Evolutionary conservation across 1,140 invertebrate genomes (phyloP).

Genomic region (Colletes latitarsis): DNA sequence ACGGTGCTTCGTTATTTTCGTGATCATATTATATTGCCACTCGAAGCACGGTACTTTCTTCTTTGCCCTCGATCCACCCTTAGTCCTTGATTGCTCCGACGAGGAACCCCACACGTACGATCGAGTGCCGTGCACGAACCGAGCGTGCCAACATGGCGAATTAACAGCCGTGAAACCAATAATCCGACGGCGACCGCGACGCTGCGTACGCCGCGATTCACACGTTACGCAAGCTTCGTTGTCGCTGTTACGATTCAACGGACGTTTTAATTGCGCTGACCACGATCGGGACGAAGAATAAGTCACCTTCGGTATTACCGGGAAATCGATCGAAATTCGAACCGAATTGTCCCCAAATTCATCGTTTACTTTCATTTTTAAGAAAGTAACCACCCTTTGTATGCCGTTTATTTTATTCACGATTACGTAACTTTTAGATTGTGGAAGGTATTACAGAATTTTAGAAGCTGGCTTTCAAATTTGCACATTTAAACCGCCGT

Average conservation of each 20-base stretch:
- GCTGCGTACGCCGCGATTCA: neutral
- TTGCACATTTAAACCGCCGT: no score
- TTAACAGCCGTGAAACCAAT: slow-evolving; percentile 63
- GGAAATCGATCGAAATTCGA: no score
- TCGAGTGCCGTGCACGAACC: slow-evolving; percentile 18
- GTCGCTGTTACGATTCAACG: neutral
- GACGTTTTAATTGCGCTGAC: neutral
- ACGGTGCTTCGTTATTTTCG: slow-evolving; percentile 66
- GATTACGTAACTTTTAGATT: no score
- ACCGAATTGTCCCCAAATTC: no score
- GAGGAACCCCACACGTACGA: slow-evolving; percentile 53
- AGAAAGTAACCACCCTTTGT: no score
- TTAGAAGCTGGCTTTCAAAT: no score
- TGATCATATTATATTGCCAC: slow-evolving; percentile 71
- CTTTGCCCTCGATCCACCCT: slow-evolving; percentile 26
- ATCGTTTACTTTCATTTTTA: no score
- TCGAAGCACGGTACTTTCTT: slow-evolving; percentile 65
- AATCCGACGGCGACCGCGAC: slow-evolving; percentile 20
- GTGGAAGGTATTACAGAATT: no score
- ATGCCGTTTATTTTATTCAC: no score
- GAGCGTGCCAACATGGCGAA: slow-evolving; percentile 59
- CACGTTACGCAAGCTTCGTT: neutral
- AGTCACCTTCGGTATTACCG: no score
- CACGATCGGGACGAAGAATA: no score
- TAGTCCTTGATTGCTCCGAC: slow-evolving; percentile 58